Evolutionary conservation across 2,888 invertebrate genomes (phyloP), one percentile per base, ranked within the genome.

Genomic region (Drosophila nr. medialis): DNA sequence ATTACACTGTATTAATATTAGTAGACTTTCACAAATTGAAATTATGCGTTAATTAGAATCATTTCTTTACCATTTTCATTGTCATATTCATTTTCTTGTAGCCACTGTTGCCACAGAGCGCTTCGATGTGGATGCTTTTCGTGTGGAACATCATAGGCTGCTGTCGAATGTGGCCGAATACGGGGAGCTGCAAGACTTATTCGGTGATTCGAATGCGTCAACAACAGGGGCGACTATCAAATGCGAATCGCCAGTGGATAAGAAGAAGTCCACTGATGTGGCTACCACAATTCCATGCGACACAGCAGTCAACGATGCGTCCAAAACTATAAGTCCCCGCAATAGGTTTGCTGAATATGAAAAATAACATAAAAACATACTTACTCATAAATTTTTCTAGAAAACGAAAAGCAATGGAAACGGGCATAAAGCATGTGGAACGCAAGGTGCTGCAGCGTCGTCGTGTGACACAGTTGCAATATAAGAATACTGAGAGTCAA

Each of bases 401-500:
- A 42, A 92, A 91, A 62, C 90, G 92, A 18, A 87, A 82, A 65
- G 75, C 74, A 0, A 64, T 81, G 36, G 89, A 91, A 53, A 51
- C 56, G 7, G 80, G 80, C 30, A 61, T 74, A 27, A 51, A 72
- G 4, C 86, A 81, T 29, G 69, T 92, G 73, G 80, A 86, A 36
- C 75, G 72, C 6, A 78, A 84, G 42, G 65, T 86, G 2, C 68
- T 64, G 29, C 72, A 80, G 55, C 89, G 86, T 7, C 67, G 72
- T 0, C 61, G 67, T n/a, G 36, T 77, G 1, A 73, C 80, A 10
- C 67, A 79, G 10, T 36, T 91, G n/a, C 74, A 81, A 48, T 92
- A 90, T 53, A 86, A 88, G 63, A 87, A 80, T 21, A 84, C 90
- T 27, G 86, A 92, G 61, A 92, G 92, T 64, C 90, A 91, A 62